These are phyloP conservation scores for Catocala sponsa DNA, from an alignment of 2,888 invertebrate genomes.

Conservation along the genomic window DNA sequence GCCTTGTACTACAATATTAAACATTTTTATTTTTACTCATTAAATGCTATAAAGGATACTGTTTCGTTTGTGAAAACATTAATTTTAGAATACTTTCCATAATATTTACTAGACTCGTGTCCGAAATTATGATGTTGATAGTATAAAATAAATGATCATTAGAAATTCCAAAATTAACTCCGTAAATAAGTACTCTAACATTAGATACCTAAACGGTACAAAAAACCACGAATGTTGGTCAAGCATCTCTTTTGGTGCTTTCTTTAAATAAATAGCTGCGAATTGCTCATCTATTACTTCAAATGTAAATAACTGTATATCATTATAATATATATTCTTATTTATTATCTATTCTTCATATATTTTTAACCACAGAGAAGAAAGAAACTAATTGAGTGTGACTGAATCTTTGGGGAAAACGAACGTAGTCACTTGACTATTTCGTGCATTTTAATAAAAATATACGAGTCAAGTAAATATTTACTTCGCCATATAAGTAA, in stretches of 20 bases:
- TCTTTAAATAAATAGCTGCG: constrained; percentile 53
- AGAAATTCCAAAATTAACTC: constrained; percentile 20
- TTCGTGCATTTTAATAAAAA: no score
- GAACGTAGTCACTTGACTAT: no score
- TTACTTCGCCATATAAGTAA: neutral
- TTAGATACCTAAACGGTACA: constrained; percentile 40
- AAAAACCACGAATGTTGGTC: constrained; percentile 56
- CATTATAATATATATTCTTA: no score
- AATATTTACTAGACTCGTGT: neutral
- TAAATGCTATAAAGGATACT: constrained; percentile 1
- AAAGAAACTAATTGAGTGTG: no score
- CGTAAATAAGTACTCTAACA: constrained; percentile 28
- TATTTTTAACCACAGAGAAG: no score
- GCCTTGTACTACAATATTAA: constrained; percentile 15
- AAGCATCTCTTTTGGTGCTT: constrained; percentile 57
- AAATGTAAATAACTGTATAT: constrained; percentile 39
- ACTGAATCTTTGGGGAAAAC: no score
- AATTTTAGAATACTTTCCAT: neutral
- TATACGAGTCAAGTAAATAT: no score
- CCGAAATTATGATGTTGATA: constrained; percentile 19
- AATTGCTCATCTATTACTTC: constrained; percentile 38
- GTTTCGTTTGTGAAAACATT: neutral
- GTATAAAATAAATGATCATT: constrained; percentile 31
- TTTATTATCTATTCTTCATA: no score
- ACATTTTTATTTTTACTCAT: no score